Conservation (phyloP, 1,140 invertebrate species). For the Sesamia nonagrioides region DNA sequence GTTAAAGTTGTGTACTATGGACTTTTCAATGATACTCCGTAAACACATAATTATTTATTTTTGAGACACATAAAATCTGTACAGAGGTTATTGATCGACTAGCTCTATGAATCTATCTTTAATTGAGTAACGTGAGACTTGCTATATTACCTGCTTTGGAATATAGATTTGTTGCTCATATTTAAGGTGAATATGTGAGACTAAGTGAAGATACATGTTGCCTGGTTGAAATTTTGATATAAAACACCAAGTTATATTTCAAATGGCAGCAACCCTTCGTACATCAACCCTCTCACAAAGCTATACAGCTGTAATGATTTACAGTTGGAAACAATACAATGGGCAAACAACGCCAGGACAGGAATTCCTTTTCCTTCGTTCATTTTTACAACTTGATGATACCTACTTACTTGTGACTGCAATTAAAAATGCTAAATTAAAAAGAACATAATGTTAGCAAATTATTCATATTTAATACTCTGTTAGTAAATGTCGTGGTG, state of each 20-base stretch:
- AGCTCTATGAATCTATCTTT: no score
- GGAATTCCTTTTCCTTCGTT: conserved; percentile 10
- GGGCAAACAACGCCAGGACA: conserved; percentile 28
- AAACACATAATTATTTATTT: no score
- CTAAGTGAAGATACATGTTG: conserved; percentile 22
- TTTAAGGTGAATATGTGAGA: background rate
- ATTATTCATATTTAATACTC: background rate
- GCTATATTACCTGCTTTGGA: no score
- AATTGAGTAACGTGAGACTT: no score
- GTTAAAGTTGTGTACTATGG: no score
- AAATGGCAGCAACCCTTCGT: conserved; percentile 13
- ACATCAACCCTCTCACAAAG: conserved; percentile 7
- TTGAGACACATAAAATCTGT: no score
- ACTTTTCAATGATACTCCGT: no score
- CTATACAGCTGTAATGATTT: conserved; percentile 31
- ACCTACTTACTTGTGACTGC: conserved; percentile 6
- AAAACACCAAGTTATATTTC: conserved; percentile 6
- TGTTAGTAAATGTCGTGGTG: no score
- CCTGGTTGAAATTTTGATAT: conserved; percentile 24
- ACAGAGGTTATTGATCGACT: no score
- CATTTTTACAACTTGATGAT: conserved; percentile 9
- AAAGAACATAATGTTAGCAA: background rate
- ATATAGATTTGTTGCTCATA: background rate
- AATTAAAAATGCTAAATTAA: background rate
- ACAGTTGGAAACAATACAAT: conserved; percentile 30